Conservation (phyloP, 2,797 vertebrate species). For the Botia kubotai region DNA sequence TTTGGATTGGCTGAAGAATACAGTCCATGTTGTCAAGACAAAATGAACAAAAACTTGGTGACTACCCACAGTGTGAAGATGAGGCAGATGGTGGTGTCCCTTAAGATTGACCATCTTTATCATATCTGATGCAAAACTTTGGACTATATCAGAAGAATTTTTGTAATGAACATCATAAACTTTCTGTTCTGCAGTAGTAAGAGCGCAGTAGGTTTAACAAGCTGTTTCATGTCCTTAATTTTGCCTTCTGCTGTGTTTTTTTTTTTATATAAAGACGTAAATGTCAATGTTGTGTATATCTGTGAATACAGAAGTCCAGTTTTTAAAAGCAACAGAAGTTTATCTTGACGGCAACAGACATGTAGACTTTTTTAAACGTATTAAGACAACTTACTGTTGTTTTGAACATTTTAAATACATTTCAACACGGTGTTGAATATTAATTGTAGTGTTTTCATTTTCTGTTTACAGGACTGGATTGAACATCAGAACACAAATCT, state of each 20-base stretch:
- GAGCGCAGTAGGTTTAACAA: not conserved
- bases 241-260: not conserved
- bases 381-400: not conserved
- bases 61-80: slow-evolving; percentile 14
- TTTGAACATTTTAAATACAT: not conserved
- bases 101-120: slow-evolving; percentile 4
- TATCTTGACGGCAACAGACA: no score
- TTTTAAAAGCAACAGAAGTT: not conserved
- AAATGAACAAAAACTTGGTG: slow-evolving; percentile 5
- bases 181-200: not conserved
- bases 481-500: slow-evolving; percentile 86
- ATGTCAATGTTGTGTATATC: not conserved
- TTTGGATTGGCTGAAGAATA: slow-evolving; percentile 26
- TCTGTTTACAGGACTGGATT: slow-evolving; percentile 87
- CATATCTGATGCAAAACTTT: slow-evolving; percentile 14
- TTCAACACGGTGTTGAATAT: not conserved
- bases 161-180: slow-evolving; percentile 1
- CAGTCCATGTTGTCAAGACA: slow-evolving; percentile 25
- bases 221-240: not conserved
- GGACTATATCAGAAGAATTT: not conserved
- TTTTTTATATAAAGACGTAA: not conserved
- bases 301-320: not conserved
- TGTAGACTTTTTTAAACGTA: not conserved
- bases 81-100: slow-evolving; percentile 3
- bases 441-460: slow-evolving; percentile 44